phyloP scores from a whole-genome alignment of 2,888 invertebrate species.

The Gerris lacustris region DNA sequence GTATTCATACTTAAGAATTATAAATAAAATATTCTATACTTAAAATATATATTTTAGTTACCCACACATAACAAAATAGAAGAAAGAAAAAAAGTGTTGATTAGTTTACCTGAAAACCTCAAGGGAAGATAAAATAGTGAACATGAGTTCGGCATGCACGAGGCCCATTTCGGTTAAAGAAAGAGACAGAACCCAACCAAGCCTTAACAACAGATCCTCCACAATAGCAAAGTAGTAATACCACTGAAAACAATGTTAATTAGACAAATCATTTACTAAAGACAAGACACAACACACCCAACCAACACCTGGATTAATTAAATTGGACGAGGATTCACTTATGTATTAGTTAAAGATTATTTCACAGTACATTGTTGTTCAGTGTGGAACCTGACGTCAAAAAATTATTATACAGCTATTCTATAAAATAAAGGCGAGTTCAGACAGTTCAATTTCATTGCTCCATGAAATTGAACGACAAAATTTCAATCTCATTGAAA shows the following conservation, averaged over 20 bases:
- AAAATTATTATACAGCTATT: too few species aligned
- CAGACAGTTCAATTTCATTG: too few species aligned
- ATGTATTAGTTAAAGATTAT: neutral
- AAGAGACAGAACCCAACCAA: constrained; percentile 84
- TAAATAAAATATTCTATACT: too few species aligned
- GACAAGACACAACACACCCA: constrained; percentile 5
- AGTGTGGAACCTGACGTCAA: too few species aligned
- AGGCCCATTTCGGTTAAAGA: constrained; percentile 66
- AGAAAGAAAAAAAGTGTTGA: too few species aligned
- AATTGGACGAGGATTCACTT: neutral
- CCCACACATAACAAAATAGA: too few species aligned
- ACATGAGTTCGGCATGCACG: constrained; percentile 67
- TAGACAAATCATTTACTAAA: constrained; percentile 14
- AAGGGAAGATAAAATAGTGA: constrained; percentile 66
- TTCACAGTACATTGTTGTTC: too few species aligned
- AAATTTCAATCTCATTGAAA: too few species aligned
- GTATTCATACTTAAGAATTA: neutral
- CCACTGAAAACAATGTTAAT: constrained; percentile 44
- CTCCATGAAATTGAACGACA: too few species aligned
- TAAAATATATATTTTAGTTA: too few species aligned
- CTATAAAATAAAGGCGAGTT: too few species aligned
- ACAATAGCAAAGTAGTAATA: constrained; percentile 94
- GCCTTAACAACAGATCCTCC: constrained; percentile 85
- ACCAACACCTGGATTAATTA: neutral
- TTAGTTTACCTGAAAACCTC: constrained; percentile 68